These are phyloP conservation scores for Acanthurus leucopareius DNA, from an alignment of 2,797 vertebrate genomes.

Conservation along the genomic window DNA sequence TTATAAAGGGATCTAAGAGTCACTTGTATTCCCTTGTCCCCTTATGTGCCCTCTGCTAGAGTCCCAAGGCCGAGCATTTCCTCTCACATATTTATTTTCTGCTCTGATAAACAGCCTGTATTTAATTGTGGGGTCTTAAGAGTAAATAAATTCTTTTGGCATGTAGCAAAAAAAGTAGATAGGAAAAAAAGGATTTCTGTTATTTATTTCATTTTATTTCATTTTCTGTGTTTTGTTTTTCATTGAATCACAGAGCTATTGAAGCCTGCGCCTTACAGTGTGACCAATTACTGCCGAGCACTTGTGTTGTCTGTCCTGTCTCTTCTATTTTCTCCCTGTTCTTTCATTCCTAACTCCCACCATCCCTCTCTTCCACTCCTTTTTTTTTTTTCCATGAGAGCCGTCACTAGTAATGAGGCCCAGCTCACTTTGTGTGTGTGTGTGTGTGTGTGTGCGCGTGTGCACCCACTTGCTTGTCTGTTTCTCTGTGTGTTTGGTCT, in stretches of 20 bases:
- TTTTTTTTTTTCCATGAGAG: conserved; percentile 82
- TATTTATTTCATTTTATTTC: conserved; percentile 47
- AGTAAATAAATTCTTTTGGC: conserved; percentile 61
- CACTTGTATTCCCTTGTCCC: background rate
- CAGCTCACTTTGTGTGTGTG: conserved; percentile 83
- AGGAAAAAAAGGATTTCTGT: conserved; percentile 31
- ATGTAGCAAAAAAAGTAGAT: conserved; percentile 23
- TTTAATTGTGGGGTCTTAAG: conserved; percentile 58
- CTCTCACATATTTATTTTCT: conserved; percentile 43
- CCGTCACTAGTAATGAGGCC: conserved; percentile 96
- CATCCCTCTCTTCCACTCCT: conserved; percentile 49
- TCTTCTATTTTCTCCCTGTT: conserved; percentile 46
- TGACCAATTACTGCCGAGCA: conserved; percentile 91
- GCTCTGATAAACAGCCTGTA: conserved; percentile 55
- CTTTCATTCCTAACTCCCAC: conserved; percentile 56
- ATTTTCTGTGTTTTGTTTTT: conserved; percentile 56
- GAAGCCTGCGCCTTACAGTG: conserved; percentile 75
- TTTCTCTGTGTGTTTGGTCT: conserved; percentile 50
- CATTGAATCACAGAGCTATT: conserved; percentile 58
- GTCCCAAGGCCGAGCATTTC: conserved; percentile 46
- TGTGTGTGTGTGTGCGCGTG: conserved; percentile 50
- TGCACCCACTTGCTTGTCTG: conserved; percentile 51
- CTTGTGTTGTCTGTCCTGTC: conserved; percentile 68
- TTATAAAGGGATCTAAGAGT: background rate
- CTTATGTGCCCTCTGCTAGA: background rate